These are phyloP conservation scores for Tichodroma muraria DNA, from an alignment of 2,113 vertebrate species.

Conservation along the genomic window DNA sequence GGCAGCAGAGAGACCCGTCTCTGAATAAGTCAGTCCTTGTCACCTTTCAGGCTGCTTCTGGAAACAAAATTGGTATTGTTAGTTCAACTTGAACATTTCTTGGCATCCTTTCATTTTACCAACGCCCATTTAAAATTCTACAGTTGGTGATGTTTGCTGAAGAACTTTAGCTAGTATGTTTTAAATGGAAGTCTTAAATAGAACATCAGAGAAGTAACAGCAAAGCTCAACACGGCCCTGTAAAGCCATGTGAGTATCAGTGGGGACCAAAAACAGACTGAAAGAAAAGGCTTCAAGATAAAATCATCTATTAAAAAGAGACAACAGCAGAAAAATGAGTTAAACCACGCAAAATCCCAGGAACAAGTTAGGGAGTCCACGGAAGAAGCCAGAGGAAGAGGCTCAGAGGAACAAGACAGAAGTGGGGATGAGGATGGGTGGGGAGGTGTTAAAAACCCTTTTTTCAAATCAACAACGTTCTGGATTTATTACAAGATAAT, in stretches of 20 bases:
- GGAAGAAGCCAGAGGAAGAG: not conserved
- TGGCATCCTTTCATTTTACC: not conserved
- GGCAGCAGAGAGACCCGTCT: not conserved
- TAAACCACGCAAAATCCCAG: not conserved
- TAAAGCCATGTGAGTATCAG: not conserved
- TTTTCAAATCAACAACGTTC: not conserved
- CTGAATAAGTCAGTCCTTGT: not conserved
- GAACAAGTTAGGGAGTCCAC: not conserved
- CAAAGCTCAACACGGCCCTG: not conserved
- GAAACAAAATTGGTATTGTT: not conserved
- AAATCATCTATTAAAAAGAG: not conserved
- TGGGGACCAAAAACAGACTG: not conserved
- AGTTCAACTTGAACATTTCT: not conserved
- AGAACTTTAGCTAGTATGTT: not conserved
- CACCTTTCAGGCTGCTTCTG: conserved; percentile 31
- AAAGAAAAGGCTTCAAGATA: not conserved
- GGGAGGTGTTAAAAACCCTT: not conserved
- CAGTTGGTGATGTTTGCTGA: not conserved
- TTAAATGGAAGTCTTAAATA: not conserved
- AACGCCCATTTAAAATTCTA: not conserved
- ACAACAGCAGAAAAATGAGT: not conserved
- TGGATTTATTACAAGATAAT: not conserved
- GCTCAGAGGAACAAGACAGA: not conserved
- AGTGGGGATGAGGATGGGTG: not conserved
- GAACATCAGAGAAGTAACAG: not conserved